Base-by-base conservation (phyloP, 1,140 invertebrate genomes). In the Sarcophaga peregrina region DNA sequence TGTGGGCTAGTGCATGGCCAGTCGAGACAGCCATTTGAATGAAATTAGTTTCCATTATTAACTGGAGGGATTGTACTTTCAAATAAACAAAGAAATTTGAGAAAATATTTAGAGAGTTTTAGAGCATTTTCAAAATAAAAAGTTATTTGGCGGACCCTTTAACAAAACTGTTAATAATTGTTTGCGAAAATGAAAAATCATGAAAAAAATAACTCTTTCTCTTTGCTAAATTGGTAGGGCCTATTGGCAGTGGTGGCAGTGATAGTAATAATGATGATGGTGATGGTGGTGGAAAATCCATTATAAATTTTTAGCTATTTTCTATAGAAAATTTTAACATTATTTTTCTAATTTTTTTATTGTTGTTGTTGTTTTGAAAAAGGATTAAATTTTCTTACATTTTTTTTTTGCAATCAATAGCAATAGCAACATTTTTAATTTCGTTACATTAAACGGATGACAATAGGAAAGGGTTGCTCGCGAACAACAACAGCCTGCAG, bases 161-260 rank as follows among this genome's bases (percentile, higher is more conserved):
- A 75, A 81, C 25, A 37, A 37, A 37, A 37, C 25, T 37, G 25
- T 37, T 4, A 37, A 37, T 37, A 83, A 80, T 78, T 75, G n/a
- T 82, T 68, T 15, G 81, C 83, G 4, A 83, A 82, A 83, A 82
- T 78, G 81, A 68, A 83, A 83, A 83, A 83, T 2, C 25, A 37
- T 83, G 45, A 15, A 15, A 25, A n/a, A 78, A 58, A 52, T 17
- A 81, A 81, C 54, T 82, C 80, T 83, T 83, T 83, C 80, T 8
- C 3, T 76, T 82, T 10, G 45, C 50, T 37, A 37, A 37, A 37
- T 4, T 37, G 25, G 25, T 37, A 37, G 25, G 25, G 25, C 25
- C 4, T 4, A 37, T 37, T 37, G 25, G 1, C 25, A 37, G 25
- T 37, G 25, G 25, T 37, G 25, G 4, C 25, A 4, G 25, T n/a